Conservation (phyloP, 2,888 invertebrate genomes). For the Theodoxus fluviatilis region DNA sequence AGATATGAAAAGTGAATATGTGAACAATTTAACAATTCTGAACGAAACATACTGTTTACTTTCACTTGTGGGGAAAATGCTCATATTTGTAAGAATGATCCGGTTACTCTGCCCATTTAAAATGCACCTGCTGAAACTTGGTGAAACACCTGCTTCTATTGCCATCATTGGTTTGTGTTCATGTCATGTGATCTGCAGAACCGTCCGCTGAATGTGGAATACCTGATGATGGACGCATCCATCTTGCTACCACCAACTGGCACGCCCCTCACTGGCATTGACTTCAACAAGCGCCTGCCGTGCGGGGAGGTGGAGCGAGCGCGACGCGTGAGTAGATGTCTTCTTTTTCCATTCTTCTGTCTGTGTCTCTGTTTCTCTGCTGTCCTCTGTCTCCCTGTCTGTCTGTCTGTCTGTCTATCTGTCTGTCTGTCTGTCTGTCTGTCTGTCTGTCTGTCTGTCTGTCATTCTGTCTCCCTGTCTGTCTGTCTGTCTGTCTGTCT, state of each 20-base stretch:
- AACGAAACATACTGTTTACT: no score
- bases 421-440: conserved; percentile 8
- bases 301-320: conserved; percentile 85
- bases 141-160: no score
- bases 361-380: conserved; percentile 10
- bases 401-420: conserved; percentile 9
- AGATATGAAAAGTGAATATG: no score
- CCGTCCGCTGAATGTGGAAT: conserved; percentile 75
- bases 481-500: conserved; percentile 37
- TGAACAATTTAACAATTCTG: no score
- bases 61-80: no score
- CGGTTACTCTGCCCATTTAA: no score
- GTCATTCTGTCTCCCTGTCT: conserved; percentile 84
- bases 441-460: not conserved
- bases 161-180: no score
- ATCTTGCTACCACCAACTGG: conserved; percentile 93
- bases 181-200: conserved; percentile 49
- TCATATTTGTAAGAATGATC: no score
- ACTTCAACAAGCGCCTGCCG: conserved; percentile 88
- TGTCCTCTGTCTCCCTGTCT: not conserved
- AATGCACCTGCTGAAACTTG: no score
- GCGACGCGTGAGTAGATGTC: conserved; percentile 64
- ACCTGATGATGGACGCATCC: conserved; percentile 94
- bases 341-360: not conserved
- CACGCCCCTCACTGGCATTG: conserved; percentile 92